Evolutionary conservation across 2,888 invertebrate species (phyloP).

Genomic region (Phasia obesa): DNA sequence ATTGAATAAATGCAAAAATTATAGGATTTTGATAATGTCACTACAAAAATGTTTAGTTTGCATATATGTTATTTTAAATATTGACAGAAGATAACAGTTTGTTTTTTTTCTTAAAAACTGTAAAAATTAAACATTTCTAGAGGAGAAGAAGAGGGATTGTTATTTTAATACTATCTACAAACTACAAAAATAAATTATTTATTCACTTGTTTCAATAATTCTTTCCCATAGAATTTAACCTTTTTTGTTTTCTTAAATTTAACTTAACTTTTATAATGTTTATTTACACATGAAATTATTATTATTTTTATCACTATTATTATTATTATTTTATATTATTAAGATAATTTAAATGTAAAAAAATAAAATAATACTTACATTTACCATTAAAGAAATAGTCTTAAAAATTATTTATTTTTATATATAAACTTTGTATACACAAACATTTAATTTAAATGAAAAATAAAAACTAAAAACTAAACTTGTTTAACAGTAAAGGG

Average conservation of each 20-base stretch:
- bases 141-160: constrained; percentile 14
- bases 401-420: constrained; percentile 37
- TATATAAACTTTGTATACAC: constrained; percentile 49
- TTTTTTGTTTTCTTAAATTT: constrained; percentile 17
- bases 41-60: neutral
- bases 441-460: constrained; percentile 13
- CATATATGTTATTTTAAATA: constrained; percentile 5
- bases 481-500: constrained; percentile 60
- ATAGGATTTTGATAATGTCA: neutral
- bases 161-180: constrained; percentile 65
- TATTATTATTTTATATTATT: constrained; percentile 18
- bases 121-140: constrained; percentile 6
- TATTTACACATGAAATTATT: constrained; percentile 57
- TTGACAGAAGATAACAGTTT: neutral
- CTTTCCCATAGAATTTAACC: constrained; percentile 34
- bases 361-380: constrained; percentile 6
- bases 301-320: constrained; percentile 1
- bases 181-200: constrained; percentile 70
- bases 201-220: constrained; percentile 8
- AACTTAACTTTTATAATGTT: constrained; percentile 14
- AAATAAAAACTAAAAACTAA: constrained; percentile 10
- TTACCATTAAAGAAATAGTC: constrained; percentile 8
- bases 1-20: neutral
- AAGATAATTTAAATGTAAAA: constrained; percentile 23
- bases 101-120: constrained; percentile 12